Evolutionary conservation across 1,140 invertebrate species (phyloP), one percentile per base, ranked within the genome.

Genomic region (Lepidurus arcticus): DNA sequence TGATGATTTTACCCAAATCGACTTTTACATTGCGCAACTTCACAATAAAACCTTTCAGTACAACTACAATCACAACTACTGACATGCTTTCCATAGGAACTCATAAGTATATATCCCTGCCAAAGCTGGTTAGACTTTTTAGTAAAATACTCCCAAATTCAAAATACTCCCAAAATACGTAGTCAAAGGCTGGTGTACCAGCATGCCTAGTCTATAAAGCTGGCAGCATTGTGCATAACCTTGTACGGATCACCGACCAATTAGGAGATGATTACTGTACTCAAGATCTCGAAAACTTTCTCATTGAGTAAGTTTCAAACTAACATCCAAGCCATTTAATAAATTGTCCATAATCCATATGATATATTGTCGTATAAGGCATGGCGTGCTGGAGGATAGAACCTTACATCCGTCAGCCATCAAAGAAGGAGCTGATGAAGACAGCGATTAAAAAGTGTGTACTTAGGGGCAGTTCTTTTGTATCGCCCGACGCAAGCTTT

Each of bases 181-280:
- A 76, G 73, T 81, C 88, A 87, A 91, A 93, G 83, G 86, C 89
- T 81, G 97, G 96, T 21, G 90, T 98, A 1, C 97, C 97, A 44
- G 96, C 97, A 16, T 84, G 99, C 73, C 86, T 98, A 42, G 90
- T 95, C 0, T 99, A 99, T 83, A 97, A 96, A 87, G 90, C 88
- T 77, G 94, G 94, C 9, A 91, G 94, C 82, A 86, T 98, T 9
- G 91, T 99, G 83, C 95, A 94, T 9, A 98, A 98, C 86, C 98
- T 98, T 88, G 90, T 98, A 11, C 87, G 92, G 43, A 82, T 99
- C 16, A 90, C 91, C 13, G 91, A 96, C 83, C 92, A 95, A 81
- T 87, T 98, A 45, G 95, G 95, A 4, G 90, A 92, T 84, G 95
- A 98, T 82, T 98, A 98, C 86, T 94, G 90, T 86, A 89, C 93